Base-by-base conservation (phyloP, 2,888 invertebrate genomes). In the Cepaea hortensis region DNA sequence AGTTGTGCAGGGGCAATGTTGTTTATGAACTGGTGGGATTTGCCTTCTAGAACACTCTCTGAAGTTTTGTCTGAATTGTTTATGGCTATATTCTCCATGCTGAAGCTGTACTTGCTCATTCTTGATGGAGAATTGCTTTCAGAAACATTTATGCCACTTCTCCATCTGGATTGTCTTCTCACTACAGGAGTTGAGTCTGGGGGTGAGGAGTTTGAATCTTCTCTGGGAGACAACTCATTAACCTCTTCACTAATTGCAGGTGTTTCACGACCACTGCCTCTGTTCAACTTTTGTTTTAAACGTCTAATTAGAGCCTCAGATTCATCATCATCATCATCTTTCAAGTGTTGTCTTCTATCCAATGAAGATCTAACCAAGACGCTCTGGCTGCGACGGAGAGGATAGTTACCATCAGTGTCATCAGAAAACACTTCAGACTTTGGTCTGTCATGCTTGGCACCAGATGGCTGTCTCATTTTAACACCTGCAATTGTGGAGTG, bases 311-410 rank as follows among this genome's bases (percentile, higher is more conserved):
- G 80, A 35, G 88, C 87, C 3, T 90, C 90, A 23, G 84, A 80
- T 5, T 87, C 87, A 65, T 86, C 86, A 13, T 87, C 85, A 18
- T 89, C 88, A 20, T 87, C 87, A 6, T 88, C 86, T 13, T 88
- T 88, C 13, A 50, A 4, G 3, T 81, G 23, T 61, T 80, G 76
- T 48, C 68, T 80, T 46, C 65, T 50, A n/a, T 88, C 85, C 23
- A 87, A 65, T 3, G 84, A 81, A 20, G 89, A 84, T 48, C 85
- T 84, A 77, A 88, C 89, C 73, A 89, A 85, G 90, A 91, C 88
- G 88, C 92, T 92, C 46, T 91, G 88, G 1, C 90, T 89, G n/a
- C 92, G 86, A 35, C 91, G 89, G 7, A 92, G 84, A 50, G 85
- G 73, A 77, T 77, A 84, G 0, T 65, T 76, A 4, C 55, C 65